A percentile compares a stretch with the other conserved stretches of the same genome.
Conservation (phyloP, 2,113 vertebrate species). For the Pituophis catenifer region DNA sequence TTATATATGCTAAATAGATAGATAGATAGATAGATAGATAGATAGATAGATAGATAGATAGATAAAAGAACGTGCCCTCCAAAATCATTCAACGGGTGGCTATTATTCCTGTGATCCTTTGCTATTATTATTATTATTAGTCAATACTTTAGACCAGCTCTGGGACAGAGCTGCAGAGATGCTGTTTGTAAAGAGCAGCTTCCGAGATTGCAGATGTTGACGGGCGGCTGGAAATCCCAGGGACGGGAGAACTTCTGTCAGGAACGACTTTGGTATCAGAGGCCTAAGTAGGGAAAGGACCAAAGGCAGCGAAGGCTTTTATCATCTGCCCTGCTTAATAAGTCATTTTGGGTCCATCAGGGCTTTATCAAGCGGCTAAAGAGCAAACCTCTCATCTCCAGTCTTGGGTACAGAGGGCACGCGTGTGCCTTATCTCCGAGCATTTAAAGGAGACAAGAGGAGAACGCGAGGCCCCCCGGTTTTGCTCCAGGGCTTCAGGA, state of each 20-base stretch:
- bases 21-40: rapidly evolving
- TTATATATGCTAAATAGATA: too few relatives aligned
- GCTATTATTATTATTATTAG: not conserved
- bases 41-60: too few relatives aligned
- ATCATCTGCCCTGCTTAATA: rapidly evolving
- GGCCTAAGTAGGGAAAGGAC: not conserved
- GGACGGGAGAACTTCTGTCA: not conserved
- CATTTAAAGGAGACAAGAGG: conserved; percentile 34
- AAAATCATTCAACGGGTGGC: not conserved
- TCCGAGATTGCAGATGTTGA: not conserved
- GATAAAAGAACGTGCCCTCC: not conserved
- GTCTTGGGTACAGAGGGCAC: not conserved
- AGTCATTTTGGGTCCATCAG: not conserved
- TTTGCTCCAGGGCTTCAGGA: conserved; percentile 43
- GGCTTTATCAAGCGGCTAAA: not conserved
- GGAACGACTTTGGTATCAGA: conserved; percentile 16
- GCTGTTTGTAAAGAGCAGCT: not conserved
- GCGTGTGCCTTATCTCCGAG: not conserved
- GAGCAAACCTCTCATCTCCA: conserved; percentile 5
- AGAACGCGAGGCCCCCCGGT: conserved; percentile 43
- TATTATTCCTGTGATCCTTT: not conserved
- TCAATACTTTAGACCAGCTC: too few relatives aligned
- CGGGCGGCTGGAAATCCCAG: not conserved
- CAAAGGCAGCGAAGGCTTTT: not conserved
- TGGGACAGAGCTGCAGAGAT: not conserved